Conservation (phyloP, 2,797 vertebrate species). For the Megalops cyprinoides region DNA sequence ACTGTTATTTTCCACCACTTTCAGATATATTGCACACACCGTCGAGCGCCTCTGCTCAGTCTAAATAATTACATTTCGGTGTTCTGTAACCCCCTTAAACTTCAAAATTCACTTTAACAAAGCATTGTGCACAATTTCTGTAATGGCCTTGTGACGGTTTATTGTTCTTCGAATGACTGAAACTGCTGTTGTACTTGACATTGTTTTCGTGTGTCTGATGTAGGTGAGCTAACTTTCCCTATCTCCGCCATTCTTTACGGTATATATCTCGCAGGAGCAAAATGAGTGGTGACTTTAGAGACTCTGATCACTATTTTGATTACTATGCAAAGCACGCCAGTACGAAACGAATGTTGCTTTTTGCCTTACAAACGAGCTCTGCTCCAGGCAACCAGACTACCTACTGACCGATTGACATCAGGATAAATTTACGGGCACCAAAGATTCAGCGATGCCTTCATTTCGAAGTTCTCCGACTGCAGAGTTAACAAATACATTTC, state of each 20-base stretch:
- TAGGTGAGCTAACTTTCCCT: background rate
- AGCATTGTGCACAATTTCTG: background rate
- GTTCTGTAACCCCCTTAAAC: constrained; percentile 35
- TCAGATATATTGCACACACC: constrained; percentile 57
- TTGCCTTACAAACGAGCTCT: background rate
- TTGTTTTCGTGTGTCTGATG: constrained; percentile 36
- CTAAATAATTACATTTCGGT: constrained; percentile 28
- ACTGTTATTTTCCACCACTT: constrained; percentile 59
- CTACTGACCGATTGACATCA: background rate
- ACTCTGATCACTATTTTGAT: background rate
- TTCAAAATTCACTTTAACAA: background rate
- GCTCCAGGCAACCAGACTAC: background rate
- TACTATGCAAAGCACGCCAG: background rate
- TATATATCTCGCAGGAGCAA: background rate
- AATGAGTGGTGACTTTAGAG: background rate
- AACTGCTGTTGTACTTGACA: constrained; percentile 57
- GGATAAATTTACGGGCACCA: constrained; percentile 3
- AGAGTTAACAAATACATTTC: background rate
- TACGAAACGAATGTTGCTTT: background rate
- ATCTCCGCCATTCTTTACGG: background rate
- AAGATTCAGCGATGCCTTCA: background rate
- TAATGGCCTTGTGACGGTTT: background rate
- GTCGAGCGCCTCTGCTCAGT: constrained; percentile 52
- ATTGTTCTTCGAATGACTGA: constrained; percentile 52
- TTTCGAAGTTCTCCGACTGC: background rate